Conservation (phyloP, 2,888 invertebrate genomes). For the Phytoseiulus persimilis region DNA sequence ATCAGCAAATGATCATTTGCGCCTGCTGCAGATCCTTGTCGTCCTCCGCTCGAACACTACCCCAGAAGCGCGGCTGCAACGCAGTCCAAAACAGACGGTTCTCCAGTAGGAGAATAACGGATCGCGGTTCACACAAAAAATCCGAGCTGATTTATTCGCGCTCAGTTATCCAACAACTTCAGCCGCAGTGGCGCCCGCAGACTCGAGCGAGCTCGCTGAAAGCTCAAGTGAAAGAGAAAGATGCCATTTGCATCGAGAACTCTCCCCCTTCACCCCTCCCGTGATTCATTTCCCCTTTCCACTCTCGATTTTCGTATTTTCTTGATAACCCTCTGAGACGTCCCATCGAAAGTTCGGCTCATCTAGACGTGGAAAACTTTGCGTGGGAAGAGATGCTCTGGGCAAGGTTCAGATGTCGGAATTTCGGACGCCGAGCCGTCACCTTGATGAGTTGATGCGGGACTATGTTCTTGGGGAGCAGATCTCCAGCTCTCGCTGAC, state of each 20-base stretch:
- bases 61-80: background rate
- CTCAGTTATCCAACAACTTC: background rate
- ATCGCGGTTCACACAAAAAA: constrained; percentile 13
- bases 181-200: background rate
- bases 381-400: too few relatives aligned
- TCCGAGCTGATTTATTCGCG: background rate
- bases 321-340: background rate
- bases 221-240: background rate
- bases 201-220: too few relatives aligned
- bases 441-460: too few relatives aligned
- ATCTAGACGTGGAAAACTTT: too few relatives aligned
- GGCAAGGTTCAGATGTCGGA: too few relatives aligned
- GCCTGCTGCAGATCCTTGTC: background rate
- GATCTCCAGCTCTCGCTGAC: too few relatives aligned
- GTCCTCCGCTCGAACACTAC: background rate
- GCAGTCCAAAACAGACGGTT: background rate
- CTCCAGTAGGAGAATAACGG: background rate
- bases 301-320: background rate
- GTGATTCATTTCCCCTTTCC: background rate
- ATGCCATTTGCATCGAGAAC: background rate
- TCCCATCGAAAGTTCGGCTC: background rate
- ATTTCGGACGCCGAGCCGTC: too few relatives aligned
- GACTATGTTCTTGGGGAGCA: too few relatives aligned
- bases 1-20: constrained; percentile 5
- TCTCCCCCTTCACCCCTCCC: background rate